Evolutionary conservation across 2,113 vertebrate species (phyloP), one percentile per base, ranked within the genome.

Genomic region (Falco punctatus): DNA sequence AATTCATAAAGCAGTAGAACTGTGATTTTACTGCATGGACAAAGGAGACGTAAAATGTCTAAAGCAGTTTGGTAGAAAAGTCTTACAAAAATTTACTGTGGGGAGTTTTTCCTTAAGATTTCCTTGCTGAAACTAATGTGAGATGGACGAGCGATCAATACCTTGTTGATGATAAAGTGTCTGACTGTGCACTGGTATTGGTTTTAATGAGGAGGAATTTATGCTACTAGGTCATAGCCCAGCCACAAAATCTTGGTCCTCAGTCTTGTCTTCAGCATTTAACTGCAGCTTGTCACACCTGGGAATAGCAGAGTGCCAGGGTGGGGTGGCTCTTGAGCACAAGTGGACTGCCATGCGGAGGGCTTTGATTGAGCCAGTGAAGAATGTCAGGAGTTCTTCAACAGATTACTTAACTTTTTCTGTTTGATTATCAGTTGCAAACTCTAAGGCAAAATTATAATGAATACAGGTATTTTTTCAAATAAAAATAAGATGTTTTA

Each of bases 291-390:
- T 35, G 54, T 73, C 28, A 61, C 44, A 32, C 3, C 19, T 26
- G 14, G 64, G n/a, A 24, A 5, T 0, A 54, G 38, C 15, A 1
- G 40, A 23, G 49, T 20, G 51, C 48, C 35, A 8, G 11, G 9
- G 15, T 2, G 21, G 69, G 46, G 5, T 30, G 58, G 38, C 42
- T 71, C 32, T 57, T 28, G 42, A 42, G 5, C 2, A 2, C 2
- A 10, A 22, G 11, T 9, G 70, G 14, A 13, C 35, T 57, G 42
- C 57, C 14, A 0, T 3, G 44, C 0, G 1, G 3, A 30, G 18
- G 48, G 5, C 46, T 46, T 17, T 1, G 6, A 7, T 2, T 8
- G 35, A 19, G n/a, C 20, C 57, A 19, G 2, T 46, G 51, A n/a
- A 52, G 16, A 59, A 52, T 26, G 19, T 23, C 6, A 3, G 21